Base-by-base conservation (phyloP, 64 coral and sea anemone genomes). In the Pocillopora damicornis region DNA sequence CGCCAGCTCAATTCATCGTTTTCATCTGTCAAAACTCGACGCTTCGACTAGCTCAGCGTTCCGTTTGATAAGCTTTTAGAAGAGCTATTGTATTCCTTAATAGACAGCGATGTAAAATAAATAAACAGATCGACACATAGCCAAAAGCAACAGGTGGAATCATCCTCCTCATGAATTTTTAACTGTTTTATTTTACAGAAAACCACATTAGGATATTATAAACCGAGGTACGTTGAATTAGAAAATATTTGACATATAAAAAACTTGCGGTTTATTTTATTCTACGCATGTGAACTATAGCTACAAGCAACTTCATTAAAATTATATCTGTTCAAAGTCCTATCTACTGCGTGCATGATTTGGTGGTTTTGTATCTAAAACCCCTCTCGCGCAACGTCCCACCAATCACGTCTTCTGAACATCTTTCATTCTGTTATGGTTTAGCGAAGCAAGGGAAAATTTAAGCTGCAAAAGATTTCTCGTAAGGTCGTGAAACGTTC, bases 111-210 rank as follows among this genome's bases (percentile, higher is more conserved):
- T 25, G 16, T 57, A 85, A 85, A 57, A 63, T 22, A 58, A 85
- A 58, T 38, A 85, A 85, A 66, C 37, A 85, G 15, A 51, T 51
- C 42, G 0, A 85, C 23, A 14, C 8, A 1, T 37, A 42, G 22
- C 81, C 81, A 85, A 38, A 85, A 73, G 81, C 81, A 85, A 73
- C 81, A 85, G 81, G 81, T 85, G 68, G 81, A 72, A 20, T 23
- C 15, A n/a, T 11, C 63, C 9, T 51, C 11, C 3, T 85, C 42
- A 45, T 85, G 67, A 72, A 85, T 72, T 58, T 72, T 73, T 85
- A 58, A 85, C 11, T 13, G 9, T 9, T 58, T 58, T 13, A 37
- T 63, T 10, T 51, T 13, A 16, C 15, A 42, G 64, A 71, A 85
- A 69, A 30, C 79, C 60, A 4, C 59, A 35, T 63, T 25, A 15